Evolutionary conservation across 2,888 invertebrate species (phyloP), one percentile per base, ranked within the genome.

Genomic region (Eupithecia subumbrata): DNA sequence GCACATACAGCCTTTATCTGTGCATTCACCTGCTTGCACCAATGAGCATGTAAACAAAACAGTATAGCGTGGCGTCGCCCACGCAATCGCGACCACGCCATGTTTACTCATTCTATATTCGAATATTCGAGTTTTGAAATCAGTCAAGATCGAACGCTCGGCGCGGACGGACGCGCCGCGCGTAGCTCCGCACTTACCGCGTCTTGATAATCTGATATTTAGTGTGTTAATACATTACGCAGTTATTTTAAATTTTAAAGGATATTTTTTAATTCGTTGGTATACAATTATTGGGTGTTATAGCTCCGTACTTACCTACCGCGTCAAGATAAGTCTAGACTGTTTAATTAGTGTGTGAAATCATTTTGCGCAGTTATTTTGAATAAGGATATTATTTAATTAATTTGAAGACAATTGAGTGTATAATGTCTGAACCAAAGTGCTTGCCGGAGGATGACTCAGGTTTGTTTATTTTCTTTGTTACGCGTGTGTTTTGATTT

Each of bases 91-190:
- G 72, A 77, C 80, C 80, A 79, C 80, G 81, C 81, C 80, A 79
- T 85, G 84, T 86, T 87, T 87, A 81, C 84, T 12, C 60, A 25
- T 89, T 90, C 89, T 87, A 87, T 84, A 87, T 60, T 60, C 25
- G 60, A 56, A 56, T 56, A 56, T 64, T 64, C 63, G 8, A 64
- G 64, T 64, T 64, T 64, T 64, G 64, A 64, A 64, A 64, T 40
- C 90, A 92, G 92, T 93, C 79, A 78, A 75, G 84, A 79, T 81
- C 72, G 72, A 80, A 82, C 88, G 86, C 84, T 86, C 88, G 85
- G 76, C 83, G 86, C 83, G 90, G 71, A 72, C 78, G 81, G 83
- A 84, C 90, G 90, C 83, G 87, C 85, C 80, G 73, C 76, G 78
- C 73, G 71, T 68, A 60, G 80, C 74, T 80, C 73, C 75, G 68